Conservation (phyloP, 92 coral and sea anemone species). For the Scolanthus callimorphus region DNA sequence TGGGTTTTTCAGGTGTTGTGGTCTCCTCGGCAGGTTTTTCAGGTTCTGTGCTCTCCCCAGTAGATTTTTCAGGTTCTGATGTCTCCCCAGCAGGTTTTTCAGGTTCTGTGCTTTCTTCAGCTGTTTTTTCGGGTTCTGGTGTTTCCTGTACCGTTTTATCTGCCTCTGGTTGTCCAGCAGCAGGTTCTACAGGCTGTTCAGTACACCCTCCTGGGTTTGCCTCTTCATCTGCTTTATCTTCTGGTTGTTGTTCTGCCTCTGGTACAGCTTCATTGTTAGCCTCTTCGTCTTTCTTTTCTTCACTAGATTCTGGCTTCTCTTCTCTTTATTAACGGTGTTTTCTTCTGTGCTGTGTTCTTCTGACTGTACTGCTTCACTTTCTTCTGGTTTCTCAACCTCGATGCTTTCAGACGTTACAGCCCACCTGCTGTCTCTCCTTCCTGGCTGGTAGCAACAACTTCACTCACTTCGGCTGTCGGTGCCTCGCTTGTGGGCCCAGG, state of each 20-base stretch:
- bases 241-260: not conserved
- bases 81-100: slow-evolving; percentile 9
- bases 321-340: not conserved
- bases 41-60: slow-evolving; percentile 3
- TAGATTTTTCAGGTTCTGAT: slow-evolving; percentile 4
- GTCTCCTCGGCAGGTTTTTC: not conserved
- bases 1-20: not conserved
- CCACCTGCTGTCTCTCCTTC: too few relatives aligned
- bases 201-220: not conserved
- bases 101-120: slow-evolving; percentile 5
- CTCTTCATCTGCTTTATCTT: not conserved
- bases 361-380: not conserved
- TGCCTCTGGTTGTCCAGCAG: not conserved
- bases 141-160: not conserved
- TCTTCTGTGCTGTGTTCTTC: too few relatives aligned
- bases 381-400: not conserved
- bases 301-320: not conserved
- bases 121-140: slow-evolving; percentile 1
- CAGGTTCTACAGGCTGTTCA: not conserved
- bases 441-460: too few relatives aligned
- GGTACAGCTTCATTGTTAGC: not conserved
- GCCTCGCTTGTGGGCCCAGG: too few relatives aligned
- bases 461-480: too few relatives aligned
- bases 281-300: not conserved
- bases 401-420: not conserved